Conservation (phyloP, 2,888 invertebrate genomes). For the Protodeltote pygarga region DNA sequence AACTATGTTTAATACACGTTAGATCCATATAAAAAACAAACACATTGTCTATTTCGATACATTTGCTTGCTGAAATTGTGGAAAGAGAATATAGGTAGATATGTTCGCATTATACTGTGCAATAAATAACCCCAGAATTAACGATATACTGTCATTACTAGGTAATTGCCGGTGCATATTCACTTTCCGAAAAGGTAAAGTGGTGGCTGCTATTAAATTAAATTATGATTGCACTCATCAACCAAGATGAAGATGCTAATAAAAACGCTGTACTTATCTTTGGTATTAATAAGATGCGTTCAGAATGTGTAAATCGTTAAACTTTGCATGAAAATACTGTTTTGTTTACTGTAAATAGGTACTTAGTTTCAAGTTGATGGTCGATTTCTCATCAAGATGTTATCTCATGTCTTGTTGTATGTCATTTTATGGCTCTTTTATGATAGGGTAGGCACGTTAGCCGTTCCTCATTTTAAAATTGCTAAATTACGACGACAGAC, state of each 20-base stretch:
- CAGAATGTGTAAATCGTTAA: constrained; percentile 50
- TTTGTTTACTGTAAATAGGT: constrained; percentile 38
- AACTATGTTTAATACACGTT: too few relatives aligned
- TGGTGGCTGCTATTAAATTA: constrained; percentile 49
- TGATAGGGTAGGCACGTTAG: constrained; percentile 1
- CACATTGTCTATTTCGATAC: too few relatives aligned
- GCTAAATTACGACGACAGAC: too few relatives aligned
- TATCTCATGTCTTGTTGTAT: constrained; percentile 12
- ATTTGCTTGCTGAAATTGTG: too few relatives aligned
- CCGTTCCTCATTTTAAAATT: too few relatives aligned
- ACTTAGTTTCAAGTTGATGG: constrained; percentile 14
- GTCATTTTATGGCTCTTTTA: constrained; percentile 10
- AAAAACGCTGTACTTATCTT: constrained; percentile 44
- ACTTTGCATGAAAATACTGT: constrained; percentile 44
- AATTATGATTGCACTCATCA: constrained; percentile 59
- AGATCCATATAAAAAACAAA: too few relatives aligned
- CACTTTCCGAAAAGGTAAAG: constrained; percentile 54
- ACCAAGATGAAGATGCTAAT: constrained; percentile 39
- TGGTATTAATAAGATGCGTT: constrained; percentile 11
- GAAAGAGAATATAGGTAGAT: too few relatives aligned
- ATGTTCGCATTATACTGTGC: neutral
- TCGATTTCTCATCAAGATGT: constrained; percentile 5
- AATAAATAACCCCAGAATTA: constrained; percentile 28
- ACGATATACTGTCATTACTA: constrained; percentile 41
- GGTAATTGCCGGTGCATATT: constrained; percentile 44